Evolutionary conservation across 2,797 vertebrate genomes (phyloP), one percentile per base, ranked within the genome.

Genomic region (Iguana delicatissima): DNA sequence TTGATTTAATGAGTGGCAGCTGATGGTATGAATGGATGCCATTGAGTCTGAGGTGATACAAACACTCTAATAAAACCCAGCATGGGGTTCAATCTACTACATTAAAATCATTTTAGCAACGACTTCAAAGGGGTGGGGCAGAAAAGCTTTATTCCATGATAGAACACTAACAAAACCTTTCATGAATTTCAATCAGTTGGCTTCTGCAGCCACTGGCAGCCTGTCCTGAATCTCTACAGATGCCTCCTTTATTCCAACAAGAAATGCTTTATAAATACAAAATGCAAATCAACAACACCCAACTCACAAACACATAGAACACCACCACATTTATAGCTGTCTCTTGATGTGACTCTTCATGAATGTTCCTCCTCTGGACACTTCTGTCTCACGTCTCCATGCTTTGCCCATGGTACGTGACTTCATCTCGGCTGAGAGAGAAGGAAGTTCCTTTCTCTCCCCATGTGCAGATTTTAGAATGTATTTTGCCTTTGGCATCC

Each of bases 271-370:
- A 86, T 82, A 87, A 91, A 79, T 57, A 80, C 5, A 24, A 7
- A 32, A 76, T 57, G 29, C 81, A 88, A 93, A 88, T 57, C 72
- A 46, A 92, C 93, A 89, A 92, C 93, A 88, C 6, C 13, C 64
- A 64, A 46, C 46, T 35, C 72, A 89, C 22, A 35, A 67, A 76
- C 4, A 6, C 86, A 9, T 38, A 90, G 77, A 89, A 91, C 92
- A 8, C 2, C 69, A 2, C 2, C 35, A 82, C 92, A 38, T 83
- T 84, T 81, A 92, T 64, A 89, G 9, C 29, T 55, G 32, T 3
- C 35, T 55, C 42, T 85, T 79, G 18, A 59, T 38, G 57, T 10
- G 2, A n/a, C n/a, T 90, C 57, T 72, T 84, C 50, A 42, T 46
- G 55, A 69, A 57, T 64, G 32, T 73, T 52, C 35, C 20, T 35